A percentile compares a stretch with the other conserved stretches of the same genome.
phyloP scores from a whole-genome alignment of 2,113 vertebrate species.

The Mugil cephalus region DNA sequence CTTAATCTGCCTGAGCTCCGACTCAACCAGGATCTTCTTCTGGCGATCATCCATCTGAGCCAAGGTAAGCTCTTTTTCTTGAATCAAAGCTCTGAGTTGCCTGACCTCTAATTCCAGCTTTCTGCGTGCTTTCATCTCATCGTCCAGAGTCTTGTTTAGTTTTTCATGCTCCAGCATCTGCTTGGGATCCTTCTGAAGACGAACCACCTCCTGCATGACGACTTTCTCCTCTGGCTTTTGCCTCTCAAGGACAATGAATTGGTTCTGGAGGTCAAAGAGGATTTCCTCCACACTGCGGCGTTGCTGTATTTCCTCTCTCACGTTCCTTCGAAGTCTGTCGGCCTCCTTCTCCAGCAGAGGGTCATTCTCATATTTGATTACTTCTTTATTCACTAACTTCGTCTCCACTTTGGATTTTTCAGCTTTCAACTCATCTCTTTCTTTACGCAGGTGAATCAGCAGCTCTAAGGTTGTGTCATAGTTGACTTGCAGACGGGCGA shows the following conservation, averaged over 20 bases:
- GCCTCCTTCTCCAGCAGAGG: conserved; percentile 93
- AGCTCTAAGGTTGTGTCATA: conserved; percentile 85
- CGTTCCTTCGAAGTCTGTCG: conserved; percentile 86
- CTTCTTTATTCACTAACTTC: conserved; percentile 89
- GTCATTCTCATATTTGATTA: conserved; percentile 92
- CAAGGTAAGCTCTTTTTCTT: conserved; percentile 88
- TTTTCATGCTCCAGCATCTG: conserved; percentile 88
- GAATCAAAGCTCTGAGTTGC: conserved; percentile 83
- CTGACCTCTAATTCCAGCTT: conserved; percentile 90
- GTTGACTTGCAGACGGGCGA: conserved; percentile 86
- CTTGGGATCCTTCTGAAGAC: conserved; percentile 90
- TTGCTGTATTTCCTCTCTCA: conserved; percentile 87
- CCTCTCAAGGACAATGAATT: conserved; percentile 90
- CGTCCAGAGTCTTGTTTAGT: conserved; percentile 87
- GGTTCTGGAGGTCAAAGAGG: conserved; percentile 91
- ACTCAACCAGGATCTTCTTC: conserved; percentile 90
- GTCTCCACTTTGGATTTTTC: conserved; percentile 93
- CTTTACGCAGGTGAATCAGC: conserved; percentile 87
- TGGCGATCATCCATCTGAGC: conserved; percentile 88
- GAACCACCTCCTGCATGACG: conserved; percentile 88
- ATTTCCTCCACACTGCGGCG: conserved; percentile 87
- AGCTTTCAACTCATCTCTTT: conserved; percentile 89
- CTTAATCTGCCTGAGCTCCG: conserved; percentile 90
- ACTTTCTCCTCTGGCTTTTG: conserved; percentile 93
- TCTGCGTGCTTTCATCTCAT: conserved; percentile 86